These are phyloP conservation scores for Botrylloides violaceus DNA, from an alignment of 23 tunicate species.

Conservation along the genomic window DNA sequence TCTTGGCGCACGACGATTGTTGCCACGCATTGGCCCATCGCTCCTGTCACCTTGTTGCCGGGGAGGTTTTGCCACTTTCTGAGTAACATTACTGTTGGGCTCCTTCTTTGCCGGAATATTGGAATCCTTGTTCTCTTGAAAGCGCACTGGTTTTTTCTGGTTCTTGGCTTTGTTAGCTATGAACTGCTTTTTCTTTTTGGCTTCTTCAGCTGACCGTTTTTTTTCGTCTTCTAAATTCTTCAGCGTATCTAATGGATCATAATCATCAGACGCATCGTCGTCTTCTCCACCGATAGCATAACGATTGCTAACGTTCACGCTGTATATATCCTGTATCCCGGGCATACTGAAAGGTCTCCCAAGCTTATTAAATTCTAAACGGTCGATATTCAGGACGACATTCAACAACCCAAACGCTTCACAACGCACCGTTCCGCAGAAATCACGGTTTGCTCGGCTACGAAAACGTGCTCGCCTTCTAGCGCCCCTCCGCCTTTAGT, in stretches of 20 bases:
- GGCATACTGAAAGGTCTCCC: conserved; percentile 52
- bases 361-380: conserved; percentile 5
- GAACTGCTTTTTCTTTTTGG: conserved; percentile 45
- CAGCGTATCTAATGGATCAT: conserved; percentile 69
- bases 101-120: conserved; percentile 52
- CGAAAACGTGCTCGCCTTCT: background rate
- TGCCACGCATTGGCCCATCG: conserved; percentile 12
- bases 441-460: no score
- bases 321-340: conserved; percentile 75
- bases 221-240: conserved; percentile 51
- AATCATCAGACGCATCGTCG: conserved; percentile 39
- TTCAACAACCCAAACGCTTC: no score
- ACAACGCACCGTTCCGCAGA: no score
- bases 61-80: conserved; percentile 4
- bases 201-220: conserved; percentile 34
- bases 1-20: background rate
- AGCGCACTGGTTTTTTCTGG: conserved; percentile 29
- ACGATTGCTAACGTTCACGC: conserved; percentile 81
- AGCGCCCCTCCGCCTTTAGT: no score
- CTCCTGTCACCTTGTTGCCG: conserved; percentile 2
- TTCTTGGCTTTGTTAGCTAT: conserved; percentile 27
- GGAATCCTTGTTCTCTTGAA: conserved; percentile 66
- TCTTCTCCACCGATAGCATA: conserved; percentile 48
- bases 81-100: background rate
- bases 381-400: background rate